phyloP scores from a whole-genome alignment of 1,140 invertebrate genomes.

The Agrilus planipennis region DNA sequence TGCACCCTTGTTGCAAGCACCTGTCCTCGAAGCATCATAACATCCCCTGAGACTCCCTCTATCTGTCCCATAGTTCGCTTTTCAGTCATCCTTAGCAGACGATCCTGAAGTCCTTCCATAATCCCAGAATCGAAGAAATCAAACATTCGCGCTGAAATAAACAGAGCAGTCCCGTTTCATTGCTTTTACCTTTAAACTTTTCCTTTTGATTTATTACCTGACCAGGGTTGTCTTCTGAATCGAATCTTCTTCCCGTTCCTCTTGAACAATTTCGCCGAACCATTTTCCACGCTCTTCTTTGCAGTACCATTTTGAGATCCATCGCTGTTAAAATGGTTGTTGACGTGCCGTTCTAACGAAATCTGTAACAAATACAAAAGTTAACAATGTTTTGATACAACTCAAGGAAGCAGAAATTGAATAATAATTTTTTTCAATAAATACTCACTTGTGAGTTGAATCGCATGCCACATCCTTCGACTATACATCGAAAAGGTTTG shows the following conservation, averaged over 20 bases:
- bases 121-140: constrained; percentile 80
- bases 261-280: constrained; percentile 60
- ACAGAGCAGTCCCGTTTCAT: too few relatives aligned
- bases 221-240: constrained; percentile 72
- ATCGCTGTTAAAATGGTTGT: constrained; percentile 73
- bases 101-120: constrained; percentile 74
- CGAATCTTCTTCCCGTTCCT: constrained; percentile 76
- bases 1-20: constrained; percentile 51
- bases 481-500: constrained; percentile 91
- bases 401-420: not conserved
- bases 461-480: constrained; percentile 80
- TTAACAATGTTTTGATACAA: not conserved
- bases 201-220: constrained; percentile 40
- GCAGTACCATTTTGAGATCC: constrained; percentile 45
- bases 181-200: too few relatives aligned
- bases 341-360: constrained; percentile 82
- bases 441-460: constrained; percentile 77
- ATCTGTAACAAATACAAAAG: constrained; percentile 43
- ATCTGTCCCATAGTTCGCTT: constrained; percentile 45
- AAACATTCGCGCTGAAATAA: constrained; percentile 58
- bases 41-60: constrained; percentile 36
- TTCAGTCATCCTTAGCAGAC: constrained; percentile 47
- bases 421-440: not conserved
- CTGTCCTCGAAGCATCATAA: constrained; percentile 52
- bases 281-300: constrained; percentile 54